Conservation (phyloP, 2,888 invertebrate genomes). For the Eupithecia tripunctaria region DNA sequence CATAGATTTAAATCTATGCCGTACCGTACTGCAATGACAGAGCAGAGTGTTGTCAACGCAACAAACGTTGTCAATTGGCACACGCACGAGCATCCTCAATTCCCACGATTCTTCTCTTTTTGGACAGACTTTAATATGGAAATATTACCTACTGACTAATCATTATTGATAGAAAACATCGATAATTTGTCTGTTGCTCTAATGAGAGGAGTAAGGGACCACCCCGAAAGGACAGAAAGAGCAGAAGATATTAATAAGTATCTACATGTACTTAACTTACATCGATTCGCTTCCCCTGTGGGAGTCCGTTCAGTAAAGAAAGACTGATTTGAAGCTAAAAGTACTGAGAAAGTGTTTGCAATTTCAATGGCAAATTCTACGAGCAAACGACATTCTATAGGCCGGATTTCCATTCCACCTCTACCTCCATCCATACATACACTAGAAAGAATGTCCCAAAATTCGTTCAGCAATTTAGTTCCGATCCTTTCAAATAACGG, state of each 20-base stretch:
- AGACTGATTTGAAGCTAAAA: constrained; percentile 52
- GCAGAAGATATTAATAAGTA: constrained; percentile 29
- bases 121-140: no score
- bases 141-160: background rate
- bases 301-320: constrained; percentile 68
- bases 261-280: no score
- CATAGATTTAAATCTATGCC: no score
- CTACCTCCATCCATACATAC: no score
- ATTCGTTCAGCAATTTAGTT: constrained; percentile 43
- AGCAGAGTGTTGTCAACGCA: no score
- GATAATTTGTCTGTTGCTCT: background rate
- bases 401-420: constrained; percentile 21
- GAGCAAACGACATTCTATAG: constrained; percentile 71
- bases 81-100: no score
- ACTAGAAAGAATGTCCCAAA: background rate
- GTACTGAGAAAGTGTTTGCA: constrained; percentile 70
- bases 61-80: no score
- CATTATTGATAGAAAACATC: background rate
- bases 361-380: constrained; percentile 80
- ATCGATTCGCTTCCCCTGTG: constrained; percentile 53
- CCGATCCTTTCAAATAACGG: constrained; percentile 4
- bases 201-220: constrained; percentile 37
- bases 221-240: constrained; percentile 24
- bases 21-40: no score
- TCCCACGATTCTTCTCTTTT: no score